These are phyloP conservation scores for Napeogenes sylphis DNA, from an alignment of 2,888 invertebrate species.

Conservation along the genomic window DNA sequence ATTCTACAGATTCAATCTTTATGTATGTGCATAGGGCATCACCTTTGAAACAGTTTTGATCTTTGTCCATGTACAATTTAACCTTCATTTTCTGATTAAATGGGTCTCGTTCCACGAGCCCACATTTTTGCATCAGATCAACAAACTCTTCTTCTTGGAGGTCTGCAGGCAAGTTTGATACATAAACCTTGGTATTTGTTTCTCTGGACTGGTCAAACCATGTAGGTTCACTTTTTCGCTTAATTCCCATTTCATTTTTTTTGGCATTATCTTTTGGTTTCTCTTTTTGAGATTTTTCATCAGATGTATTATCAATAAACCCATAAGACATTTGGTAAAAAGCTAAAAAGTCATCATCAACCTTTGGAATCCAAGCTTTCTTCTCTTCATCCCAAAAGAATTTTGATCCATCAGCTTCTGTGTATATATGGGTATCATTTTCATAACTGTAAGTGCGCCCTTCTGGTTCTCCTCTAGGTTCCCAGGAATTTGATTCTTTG, in stretches of 20 bases:
- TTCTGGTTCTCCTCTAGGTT: constrained; percentile 42
- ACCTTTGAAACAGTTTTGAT: constrained; percentile 91
- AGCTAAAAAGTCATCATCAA: constrained; percentile 97
- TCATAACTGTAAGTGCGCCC: constrained; percentile 81
- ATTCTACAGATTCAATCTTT: constrained; percentile 95
- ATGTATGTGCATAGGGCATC: constrained; percentile 98
- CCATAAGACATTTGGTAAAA: constrained; percentile 97
- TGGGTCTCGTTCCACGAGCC: constrained; percentile 93
- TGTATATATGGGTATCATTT: constrained; percentile 87
- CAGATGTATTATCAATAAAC: constrained; percentile 81
- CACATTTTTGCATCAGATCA: constrained; percentile 97
- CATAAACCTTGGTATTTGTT: constrained; percentile 95
- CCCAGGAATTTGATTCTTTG: constrained; percentile 71
- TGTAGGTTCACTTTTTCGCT: constrained; percentile 78
- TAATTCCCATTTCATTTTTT: constrained; percentile 70
- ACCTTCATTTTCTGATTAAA: constrained; percentile 89
- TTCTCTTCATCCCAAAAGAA: constrained; percentile 95
- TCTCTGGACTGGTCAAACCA: constrained; percentile 96
- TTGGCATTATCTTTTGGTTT: constrained; percentile 53
- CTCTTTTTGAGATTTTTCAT: constrained; percentile 46
- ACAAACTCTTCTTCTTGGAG: constrained; percentile 93
- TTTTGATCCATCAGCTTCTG: constrained; percentile 90
- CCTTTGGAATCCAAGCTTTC: constrained; percentile 97
- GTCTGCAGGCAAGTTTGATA: constrained; percentile 92
- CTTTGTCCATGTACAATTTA: constrained; percentile 91